Conservation (phyloP, 2,797 vertebrate species). For the Ctenosaura bakeri region DNA sequence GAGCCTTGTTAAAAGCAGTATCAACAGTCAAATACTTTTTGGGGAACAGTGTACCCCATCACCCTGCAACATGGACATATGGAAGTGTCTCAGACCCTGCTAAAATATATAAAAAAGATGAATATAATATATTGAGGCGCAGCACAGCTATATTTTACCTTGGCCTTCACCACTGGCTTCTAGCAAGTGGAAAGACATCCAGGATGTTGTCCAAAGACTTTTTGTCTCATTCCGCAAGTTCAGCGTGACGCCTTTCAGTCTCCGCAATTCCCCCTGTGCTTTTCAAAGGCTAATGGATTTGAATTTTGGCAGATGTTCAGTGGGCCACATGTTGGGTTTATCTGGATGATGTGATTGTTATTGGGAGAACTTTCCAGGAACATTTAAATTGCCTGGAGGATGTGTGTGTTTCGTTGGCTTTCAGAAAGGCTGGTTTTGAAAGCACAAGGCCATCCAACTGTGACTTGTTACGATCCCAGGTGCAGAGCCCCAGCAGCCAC, state of each 20-base stretch:
- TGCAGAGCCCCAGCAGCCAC: slow-evolving; percentile 42
- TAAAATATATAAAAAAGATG: neutral
- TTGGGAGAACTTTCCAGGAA: slow-evolving; percentile 77
- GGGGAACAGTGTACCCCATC: slow-evolving; percentile 35
- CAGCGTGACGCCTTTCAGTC: slow-evolving; percentile 73
- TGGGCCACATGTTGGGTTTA: slow-evolving; percentile 75
- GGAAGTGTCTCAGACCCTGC: neutral
- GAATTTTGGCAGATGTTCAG: slow-evolving; percentile 75
- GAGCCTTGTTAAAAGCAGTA: neutral
- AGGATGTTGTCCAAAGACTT: slow-evolving; percentile 70
- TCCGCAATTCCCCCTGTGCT: slow-evolving; percentile 73
- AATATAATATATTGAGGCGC: neutral
- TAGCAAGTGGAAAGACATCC: slow-evolving; percentile 72
- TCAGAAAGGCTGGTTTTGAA: slow-evolving; percentile 70
- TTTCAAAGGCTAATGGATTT: slow-evolving; percentile 75
- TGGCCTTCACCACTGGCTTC: slow-evolving; percentile 48
- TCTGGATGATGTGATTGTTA: slow-evolving; percentile 79
- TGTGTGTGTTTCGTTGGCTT: slow-evolving; percentile 66
- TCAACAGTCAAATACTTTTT: neutral
- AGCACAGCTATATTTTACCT: slow-evolving; percentile 50
- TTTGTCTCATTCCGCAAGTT: slow-evolving; percentile 61
- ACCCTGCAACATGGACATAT: slow-evolving; percentile 22
- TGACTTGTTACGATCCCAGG: slow-evolving; percentile 67
- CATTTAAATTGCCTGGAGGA: slow-evolving; percentile 74
- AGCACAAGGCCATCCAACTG: slow-evolving; percentile 71